phyloP scores from a whole-genome alignment of 1,140 invertebrate species.

The Chrysomallon squamiferum region DNA sequence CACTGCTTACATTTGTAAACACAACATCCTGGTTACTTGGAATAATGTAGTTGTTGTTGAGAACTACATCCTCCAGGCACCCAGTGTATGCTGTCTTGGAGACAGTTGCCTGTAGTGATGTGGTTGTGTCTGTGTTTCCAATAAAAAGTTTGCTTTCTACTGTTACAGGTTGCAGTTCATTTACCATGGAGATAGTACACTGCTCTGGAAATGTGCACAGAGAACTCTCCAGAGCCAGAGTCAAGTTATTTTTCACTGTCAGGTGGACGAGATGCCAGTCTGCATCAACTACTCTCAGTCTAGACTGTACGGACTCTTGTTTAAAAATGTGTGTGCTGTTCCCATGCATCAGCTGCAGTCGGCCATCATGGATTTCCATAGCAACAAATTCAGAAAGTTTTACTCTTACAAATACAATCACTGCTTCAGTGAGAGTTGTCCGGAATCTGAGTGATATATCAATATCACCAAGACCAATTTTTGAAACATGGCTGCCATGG shows the following conservation, averaged over 20 bases:
- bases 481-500: slow-evolving; percentile 39
- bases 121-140: background rate
- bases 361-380: slow-evolving; percentile 23
- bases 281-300: slow-evolving; percentile 60
- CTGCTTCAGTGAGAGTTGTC: slow-evolving; percentile 84
- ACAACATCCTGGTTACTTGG: slow-evolving; percentile 23
- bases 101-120: background rate
- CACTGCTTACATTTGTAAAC: slow-evolving; percentile 37
- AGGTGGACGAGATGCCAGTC: slow-evolving; percentile 32
- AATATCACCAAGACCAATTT: slow-evolving; percentile 60
- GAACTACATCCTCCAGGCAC: slow-evolving; percentile 88
- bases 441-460: slow-evolving; percentile 82
- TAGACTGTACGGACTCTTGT: background rate
- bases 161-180: slow-evolving; percentile 1
- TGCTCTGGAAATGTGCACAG: slow-evolving; percentile 1
- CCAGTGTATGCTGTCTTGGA: slow-evolving; percentile 73
- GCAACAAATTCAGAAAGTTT: slow-evolving; percentile 68
- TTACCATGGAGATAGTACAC: background rate
- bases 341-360: slow-evolving; percentile 11
- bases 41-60: slow-evolving; percentile 81
- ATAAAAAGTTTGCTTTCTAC: slow-evolving; percentile 13
- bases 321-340: background rate
- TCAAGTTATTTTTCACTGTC: slow-evolving; percentile 15
- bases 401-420: slow-evolving; percentile 68
- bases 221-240: slow-evolving; percentile 9